Conservation (phyloP, 1,140 invertebrate species). For the Rhyacophila brunnea region DNA sequence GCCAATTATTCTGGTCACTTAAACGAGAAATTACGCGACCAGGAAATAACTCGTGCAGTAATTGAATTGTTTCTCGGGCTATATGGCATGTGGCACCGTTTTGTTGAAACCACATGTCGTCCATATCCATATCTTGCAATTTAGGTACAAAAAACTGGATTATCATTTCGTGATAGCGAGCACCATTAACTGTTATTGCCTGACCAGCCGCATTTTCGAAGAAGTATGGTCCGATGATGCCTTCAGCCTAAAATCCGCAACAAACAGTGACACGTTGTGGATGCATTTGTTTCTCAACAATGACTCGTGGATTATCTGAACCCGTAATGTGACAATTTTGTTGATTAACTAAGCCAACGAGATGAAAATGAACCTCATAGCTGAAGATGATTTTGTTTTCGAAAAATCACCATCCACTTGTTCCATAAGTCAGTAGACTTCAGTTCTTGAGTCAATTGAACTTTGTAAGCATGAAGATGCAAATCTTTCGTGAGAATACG, state of each 20-base stretch:
- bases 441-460: too few relatives aligned
- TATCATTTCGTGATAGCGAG: neutral
- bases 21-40: conserved; percentile 1
- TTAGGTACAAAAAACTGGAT: conserved; percentile 3
- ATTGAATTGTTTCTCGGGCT: conserved; percentile 29
- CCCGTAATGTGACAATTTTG: too few relatives aligned
- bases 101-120: conserved; percentile 1
- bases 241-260: neutral
- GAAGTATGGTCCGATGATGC: neutral
- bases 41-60: conserved; percentile 22
- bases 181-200: neutral
- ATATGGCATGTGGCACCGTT: conserved; percentile 34
- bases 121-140: neutral
- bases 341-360: too few relatives aligned
- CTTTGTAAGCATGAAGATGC: too few relatives aligned
- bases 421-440: too few relatives aligned
- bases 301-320: too few relatives aligned
- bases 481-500: too few relatives aligned
- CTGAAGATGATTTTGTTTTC: too few relatives aligned
- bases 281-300: too few relatives aligned
- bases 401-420: too few relatives aligned
- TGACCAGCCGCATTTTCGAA: conserved; percentile 1
- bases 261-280: too few relatives aligned
- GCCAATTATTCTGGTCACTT: neutral
- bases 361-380: too few relatives aligned